Evolutionary conservation across 2,888 invertebrate species (phyloP).

Genomic region (Erannis defoliaria): DNA sequence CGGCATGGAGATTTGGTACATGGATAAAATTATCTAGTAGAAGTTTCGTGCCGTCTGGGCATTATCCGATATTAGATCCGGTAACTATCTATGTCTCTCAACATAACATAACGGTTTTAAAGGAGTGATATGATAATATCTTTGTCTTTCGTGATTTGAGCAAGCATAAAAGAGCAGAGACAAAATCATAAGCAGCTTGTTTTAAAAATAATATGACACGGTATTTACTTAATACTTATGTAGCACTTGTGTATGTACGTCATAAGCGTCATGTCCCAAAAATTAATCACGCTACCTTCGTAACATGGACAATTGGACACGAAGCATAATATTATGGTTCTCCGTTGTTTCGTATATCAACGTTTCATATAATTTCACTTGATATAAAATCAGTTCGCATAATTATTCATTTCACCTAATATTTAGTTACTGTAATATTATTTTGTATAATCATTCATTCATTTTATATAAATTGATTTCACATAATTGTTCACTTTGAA

Average conservation of each 20-base stretch:
- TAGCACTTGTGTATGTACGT: conserved; percentile 59
- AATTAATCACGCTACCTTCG: conserved; percentile 55
- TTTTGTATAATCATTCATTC: too few species aligned
- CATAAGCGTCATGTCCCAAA: conserved; percentile 73
- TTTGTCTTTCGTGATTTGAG: conserved; percentile 10
- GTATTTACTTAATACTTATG: conserved; percentile 14
- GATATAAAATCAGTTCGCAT: too few species aligned
- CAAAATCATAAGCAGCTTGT: conserved; percentile 27
- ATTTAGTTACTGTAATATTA: too few species aligned
- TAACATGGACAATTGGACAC: background rate
- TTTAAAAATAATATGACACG: background rate
- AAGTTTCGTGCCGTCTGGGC: conserved; percentile 56
- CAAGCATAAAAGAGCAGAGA: background rate
- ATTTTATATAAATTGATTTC: too few species aligned
- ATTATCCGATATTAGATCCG: conserved; percentile 55
- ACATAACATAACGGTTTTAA: conserved; percentile 58
- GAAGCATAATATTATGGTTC: too few species aligned
- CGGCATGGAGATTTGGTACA: conserved; percentile 59
- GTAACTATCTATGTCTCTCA: conserved; percentile 51
- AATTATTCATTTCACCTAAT: too few species aligned
- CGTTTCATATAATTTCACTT: too few species aligned
- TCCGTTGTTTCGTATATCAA: too few species aligned
- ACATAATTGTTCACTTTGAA: too few species aligned
- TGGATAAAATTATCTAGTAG: conserved; percentile 52
- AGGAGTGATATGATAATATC: conserved; percentile 10